Evolutionary conservation across 1,140 invertebrate species (phyloP).

Genomic region (Orussus abietinus): DNA sequence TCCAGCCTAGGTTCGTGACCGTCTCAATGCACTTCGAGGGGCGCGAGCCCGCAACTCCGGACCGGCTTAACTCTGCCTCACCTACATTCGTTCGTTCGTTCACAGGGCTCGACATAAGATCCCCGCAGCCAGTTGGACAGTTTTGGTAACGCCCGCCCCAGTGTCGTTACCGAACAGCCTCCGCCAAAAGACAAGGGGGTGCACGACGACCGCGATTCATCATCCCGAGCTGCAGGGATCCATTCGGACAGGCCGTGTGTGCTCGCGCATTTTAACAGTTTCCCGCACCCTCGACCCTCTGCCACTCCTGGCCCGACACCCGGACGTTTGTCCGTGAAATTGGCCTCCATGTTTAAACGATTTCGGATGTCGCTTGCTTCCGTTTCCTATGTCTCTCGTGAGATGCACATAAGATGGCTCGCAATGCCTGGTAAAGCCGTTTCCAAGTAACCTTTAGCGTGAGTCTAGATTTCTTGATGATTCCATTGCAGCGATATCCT

Average conservation of each 20-base stretch:
- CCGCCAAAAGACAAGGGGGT: constrained; percentile 20
- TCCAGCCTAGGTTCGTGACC: constrained; percentile 46
- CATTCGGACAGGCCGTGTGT: constrained; percentile 27
- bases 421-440: too few relatives aligned
- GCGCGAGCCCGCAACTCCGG: constrained; percentile 40
- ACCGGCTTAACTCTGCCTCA: constrained; percentile 41
- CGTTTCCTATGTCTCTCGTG: too few relatives aligned
- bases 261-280: constrained; percentile 32
- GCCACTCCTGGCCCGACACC: too few relatives aligned
- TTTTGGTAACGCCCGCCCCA: not conserved
- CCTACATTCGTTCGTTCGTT: constrained; percentile 27
- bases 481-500: too few relatives aligned
- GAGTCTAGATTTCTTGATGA: too few relatives aligned
- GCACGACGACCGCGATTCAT: constrained; percentile 24
- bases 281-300: not conserved
- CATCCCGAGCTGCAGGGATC: constrained; percentile 19
- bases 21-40: constrained; percentile 39
- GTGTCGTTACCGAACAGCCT: not conserved
- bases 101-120: constrained; percentile 18
- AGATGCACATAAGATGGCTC: too few relatives aligned
- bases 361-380: too few relatives aligned
- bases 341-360: too few relatives aligned
- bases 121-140: too few relatives aligned
- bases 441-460: too few relatives aligned
- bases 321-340: too few relatives aligned